These are phyloP conservation scores for Zoanthus sansibaricus DNA, from an alignment of 92 coral and sea anemone genomes.

Conservation along the genomic window DNA sequence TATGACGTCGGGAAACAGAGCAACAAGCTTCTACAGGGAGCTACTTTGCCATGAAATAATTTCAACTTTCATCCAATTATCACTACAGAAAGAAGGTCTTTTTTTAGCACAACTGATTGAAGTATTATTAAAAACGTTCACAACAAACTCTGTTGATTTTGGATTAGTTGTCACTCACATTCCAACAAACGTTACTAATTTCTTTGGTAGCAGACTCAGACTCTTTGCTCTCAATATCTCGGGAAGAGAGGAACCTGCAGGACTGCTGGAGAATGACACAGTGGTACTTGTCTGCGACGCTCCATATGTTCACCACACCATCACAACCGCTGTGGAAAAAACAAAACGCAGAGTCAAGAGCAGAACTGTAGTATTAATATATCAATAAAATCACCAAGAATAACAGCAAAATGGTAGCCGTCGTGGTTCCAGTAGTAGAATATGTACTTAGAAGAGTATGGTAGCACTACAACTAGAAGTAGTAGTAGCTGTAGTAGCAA, in stretches of 20 bases:
- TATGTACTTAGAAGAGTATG: too few species aligned
- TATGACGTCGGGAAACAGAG: too few species aligned
- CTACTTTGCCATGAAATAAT: too few species aligned
- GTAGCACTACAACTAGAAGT: too few species aligned
- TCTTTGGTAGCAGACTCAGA: constrained; percentile 57
- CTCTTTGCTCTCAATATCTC: constrained; percentile 53
- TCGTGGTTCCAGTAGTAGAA: too few species aligned
- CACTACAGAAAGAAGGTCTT: too few species aligned
- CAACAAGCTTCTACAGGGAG: too few species aligned
- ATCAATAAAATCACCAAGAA: not conserved
- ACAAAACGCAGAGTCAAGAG: not conserved
- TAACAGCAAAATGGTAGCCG: not conserved
- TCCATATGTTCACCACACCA: constrained; percentile 83
- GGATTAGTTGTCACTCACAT: constrained; percentile 60
- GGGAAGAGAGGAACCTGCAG: constrained; percentile 69
- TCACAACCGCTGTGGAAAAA: constrained; percentile 67
- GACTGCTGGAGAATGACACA: constrained; percentile 81
- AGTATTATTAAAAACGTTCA: too few species aligned
- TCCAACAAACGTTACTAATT: constrained; percentile 74
- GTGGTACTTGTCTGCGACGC: constrained; percentile 83
- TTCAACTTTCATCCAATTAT: too few species aligned
- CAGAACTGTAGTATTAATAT: too few species aligned
- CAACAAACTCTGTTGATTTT: not conserved
- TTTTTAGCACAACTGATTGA: too few species aligned
- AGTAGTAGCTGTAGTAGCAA: not conserved